phyloP scores from a whole-genome alignment of 2,797 vertebrate genomes.

The Yasuhikotakia modesta region DNA sequence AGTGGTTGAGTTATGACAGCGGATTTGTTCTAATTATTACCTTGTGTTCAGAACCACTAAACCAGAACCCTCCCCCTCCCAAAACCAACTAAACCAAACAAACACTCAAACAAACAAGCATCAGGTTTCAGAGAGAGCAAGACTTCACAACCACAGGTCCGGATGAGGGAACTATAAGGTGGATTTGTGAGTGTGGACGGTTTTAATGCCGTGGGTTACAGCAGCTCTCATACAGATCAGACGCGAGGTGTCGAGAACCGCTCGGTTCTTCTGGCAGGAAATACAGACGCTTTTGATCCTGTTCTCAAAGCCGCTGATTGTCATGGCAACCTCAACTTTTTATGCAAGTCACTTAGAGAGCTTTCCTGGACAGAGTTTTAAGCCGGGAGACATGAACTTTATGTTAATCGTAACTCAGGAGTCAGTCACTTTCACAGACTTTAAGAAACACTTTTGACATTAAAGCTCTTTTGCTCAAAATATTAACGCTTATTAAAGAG shows the following conservation, averaged over 20 bases:
- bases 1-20: neutral
- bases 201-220: neutral
- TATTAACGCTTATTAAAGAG: neutral
- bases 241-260: neutral
- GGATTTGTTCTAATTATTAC: neutral
- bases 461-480: neutral
- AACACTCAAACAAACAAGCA: neutral
- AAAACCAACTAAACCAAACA: neutral
- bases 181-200: neutral
- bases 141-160: neutral
- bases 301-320: neutral
- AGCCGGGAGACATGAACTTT: neutral
- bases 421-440: no score
- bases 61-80: neutral
- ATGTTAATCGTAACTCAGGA: neutral
- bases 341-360: conserved; percentile 4
- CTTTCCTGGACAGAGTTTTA: neutral
- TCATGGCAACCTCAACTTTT: neutral
- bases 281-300: neutral
- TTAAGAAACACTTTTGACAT: neutral
- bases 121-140: neutral
- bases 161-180: neutral
- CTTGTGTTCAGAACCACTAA: neutral
- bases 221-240: neutral
- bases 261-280: neutral